Evolutionary conservation across 2,888 invertebrate species (phyloP).

Genomic region (Tetranychus truncatus): DNA sequence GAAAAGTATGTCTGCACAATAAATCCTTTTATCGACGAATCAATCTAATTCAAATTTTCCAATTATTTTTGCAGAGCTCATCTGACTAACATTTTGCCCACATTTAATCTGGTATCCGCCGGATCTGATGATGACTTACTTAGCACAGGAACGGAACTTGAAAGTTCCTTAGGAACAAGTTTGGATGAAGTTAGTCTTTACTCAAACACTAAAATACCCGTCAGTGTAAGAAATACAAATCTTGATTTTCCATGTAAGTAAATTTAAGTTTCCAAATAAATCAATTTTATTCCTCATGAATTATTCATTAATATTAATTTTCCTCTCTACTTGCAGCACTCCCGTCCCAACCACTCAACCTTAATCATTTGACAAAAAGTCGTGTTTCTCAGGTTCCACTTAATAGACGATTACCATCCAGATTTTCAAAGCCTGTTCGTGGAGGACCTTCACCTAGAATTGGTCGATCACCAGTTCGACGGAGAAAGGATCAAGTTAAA

Average conservation of each 20-base stretch:
- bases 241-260: slow-evolving; percentile 8
- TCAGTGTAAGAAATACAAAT: neutral
- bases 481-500: neutral
- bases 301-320: neutral
- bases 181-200: neutral
- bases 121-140: slow-evolving; percentile 67
- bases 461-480: neutral
- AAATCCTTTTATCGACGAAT: neutral
- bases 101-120: slow-evolving; percentile 48
- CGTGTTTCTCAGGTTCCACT: slow-evolving; percentile 2
- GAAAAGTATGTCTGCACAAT: slow-evolving; percentile 34
- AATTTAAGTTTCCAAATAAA: neutral
- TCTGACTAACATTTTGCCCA: slow-evolving; percentile 57
- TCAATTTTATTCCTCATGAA: neutral
- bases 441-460: neutral
- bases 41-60: neutral
- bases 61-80: slow-evolving; percentile 37
- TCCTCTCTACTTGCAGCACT: neutral
- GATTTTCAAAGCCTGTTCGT: neutral
- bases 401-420: slow-evolving; percentile 4
- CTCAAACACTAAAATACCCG: neutral
- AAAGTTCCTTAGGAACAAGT: slow-evolving; percentile 9
- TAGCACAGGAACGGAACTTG: slow-evolving; percentile 3
- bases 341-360: neutral
- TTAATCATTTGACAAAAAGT: slow-evolving; percentile 3